Conservation (phyloP, 2,888 invertebrate genomes). For the Ariolimax columbianus region DNA sequence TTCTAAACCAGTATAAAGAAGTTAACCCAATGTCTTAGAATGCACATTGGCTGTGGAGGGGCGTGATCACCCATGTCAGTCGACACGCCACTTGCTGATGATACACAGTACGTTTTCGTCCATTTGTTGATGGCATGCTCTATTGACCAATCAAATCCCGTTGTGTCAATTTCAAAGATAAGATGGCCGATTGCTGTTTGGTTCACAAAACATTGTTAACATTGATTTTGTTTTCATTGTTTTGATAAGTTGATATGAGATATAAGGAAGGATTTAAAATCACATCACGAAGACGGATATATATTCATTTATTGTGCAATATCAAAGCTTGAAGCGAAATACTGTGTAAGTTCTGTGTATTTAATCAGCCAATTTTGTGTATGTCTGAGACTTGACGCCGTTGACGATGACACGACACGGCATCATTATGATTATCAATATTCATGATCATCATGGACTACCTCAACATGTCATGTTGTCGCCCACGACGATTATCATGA, state of each 20-base stretch:
- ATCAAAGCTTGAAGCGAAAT: neutral
- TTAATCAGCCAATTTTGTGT: neutral
- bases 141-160: slow-evolving; percentile 25
- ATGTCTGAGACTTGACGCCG: too few relatives aligned
- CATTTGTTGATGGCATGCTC: neutral
- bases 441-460: too few relatives aligned
- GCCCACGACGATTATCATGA: too few relatives aligned
- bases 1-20: too few relatives aligned
- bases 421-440: too few relatives aligned
- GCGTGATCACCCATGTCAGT: too few relatives aligned
- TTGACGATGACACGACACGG: too few relatives aligned
- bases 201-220: neutral
- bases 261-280: neutral
- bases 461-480: too few relatives aligned
- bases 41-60: too few relatives aligned
- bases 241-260: neutral
- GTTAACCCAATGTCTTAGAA: too few relatives aligned
- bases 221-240: neutral
- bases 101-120: neutral
- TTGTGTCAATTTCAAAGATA: slow-evolving; percentile 32
- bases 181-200: slow-evolving; percentile 23
- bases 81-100: too few relatives aligned
- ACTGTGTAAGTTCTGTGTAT: neutral
- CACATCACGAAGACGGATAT: neutral
- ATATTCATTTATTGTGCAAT: neutral